Evolutionary conservation across 2,113 vertebrate genomes (phyloP).

Genomic region (Otus sunia): DNA sequence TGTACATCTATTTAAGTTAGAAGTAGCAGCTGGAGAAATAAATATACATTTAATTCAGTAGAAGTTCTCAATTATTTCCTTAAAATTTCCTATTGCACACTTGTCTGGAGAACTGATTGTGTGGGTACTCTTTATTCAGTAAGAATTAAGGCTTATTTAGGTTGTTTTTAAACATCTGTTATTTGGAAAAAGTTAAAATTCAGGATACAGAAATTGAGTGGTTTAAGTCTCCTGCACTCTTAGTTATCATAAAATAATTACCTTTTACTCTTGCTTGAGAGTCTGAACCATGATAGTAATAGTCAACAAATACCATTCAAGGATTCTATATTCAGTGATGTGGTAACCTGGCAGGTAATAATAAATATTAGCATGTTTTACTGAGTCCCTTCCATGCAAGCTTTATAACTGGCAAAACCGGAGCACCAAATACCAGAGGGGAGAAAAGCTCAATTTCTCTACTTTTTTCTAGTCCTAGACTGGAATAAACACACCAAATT

Average conservation of each 20-base stretch:
- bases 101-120: not conserved
- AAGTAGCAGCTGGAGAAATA: not conserved
- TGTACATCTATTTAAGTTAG: not conserved
- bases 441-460: not conserved
- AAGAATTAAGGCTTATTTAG: not conserved
- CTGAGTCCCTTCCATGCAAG: not conserved
- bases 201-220: not conserved
- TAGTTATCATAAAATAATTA: not conserved
- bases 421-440: not conserved
- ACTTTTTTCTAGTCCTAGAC: not conserved
- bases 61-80: not conserved
- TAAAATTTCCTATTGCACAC: not conserved
- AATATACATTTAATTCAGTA: not conserved
- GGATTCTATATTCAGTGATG: not conserved
- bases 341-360: not conserved
- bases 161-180: not conserved
- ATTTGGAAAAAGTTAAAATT: not conserved
- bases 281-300: not conserved
- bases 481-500: not conserved
- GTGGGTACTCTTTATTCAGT: not conserved
- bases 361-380: not conserved
- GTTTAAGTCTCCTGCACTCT: not conserved
- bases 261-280: not conserved
- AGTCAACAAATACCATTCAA: not conserved
- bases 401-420: not conserved